Evolutionary conservation across 2,113 vertebrate species (phyloP).

Genomic region (Globicephala melas): DNA sequence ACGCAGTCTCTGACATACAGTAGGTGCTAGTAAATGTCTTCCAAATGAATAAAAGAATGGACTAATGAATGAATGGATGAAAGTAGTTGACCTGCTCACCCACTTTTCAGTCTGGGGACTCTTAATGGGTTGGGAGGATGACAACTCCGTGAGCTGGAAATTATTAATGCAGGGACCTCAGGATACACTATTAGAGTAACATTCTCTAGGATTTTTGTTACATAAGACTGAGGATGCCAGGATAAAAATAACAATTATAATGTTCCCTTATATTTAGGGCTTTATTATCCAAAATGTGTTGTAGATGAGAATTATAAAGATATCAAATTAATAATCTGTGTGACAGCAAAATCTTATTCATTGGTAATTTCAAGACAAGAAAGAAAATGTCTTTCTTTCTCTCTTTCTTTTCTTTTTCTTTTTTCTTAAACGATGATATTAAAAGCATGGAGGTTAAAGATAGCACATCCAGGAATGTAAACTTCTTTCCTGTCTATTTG

Average conservation of each 20-base stretch:
- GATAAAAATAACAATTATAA: background rate
- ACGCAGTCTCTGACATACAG: background rate
- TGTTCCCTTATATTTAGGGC: background rate
- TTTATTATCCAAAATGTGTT: background rate
- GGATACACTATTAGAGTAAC: background rate
- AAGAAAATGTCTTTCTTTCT: background rate
- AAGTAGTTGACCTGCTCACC: background rate
- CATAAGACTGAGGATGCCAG: background rate
- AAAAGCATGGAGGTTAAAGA: constrained; percentile 26
- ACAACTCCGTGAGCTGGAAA: background rate
- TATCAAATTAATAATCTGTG: background rate
- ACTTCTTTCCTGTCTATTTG: constrained; percentile 54
- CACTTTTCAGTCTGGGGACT: background rate
- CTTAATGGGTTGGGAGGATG: background rate
- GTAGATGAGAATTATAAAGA: background rate
- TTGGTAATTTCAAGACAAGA: constrained; percentile 12
- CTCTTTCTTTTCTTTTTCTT: background rate
- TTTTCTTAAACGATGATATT: background rate
- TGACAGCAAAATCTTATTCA: background rate
- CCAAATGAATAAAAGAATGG: background rate
- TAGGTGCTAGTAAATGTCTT: background rate
- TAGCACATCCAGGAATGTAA: constrained; percentile 47
- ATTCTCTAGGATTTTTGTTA: background rate
- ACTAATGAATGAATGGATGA: background rate
- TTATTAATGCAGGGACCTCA: background rate